phyloP scores from a whole-genome alignment of 2,797 vertebrate genomes.

The Halcyon chelicuti region DNA sequence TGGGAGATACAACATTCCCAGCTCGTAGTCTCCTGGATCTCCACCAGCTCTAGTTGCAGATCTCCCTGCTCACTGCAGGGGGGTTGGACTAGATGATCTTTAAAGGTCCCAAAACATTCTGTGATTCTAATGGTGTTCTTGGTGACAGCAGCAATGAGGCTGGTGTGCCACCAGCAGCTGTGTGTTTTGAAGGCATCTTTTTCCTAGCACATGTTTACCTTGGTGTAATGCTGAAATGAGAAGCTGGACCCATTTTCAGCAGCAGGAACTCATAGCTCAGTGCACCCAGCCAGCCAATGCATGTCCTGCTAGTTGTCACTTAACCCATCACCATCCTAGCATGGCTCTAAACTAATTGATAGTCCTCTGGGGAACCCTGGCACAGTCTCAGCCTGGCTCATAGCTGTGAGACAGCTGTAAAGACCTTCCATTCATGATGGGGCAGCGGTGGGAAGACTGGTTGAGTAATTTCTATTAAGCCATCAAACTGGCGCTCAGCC shows the following conservation, averaged over 20 bases:
- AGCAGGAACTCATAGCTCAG: background rate
- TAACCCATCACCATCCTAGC: background rate
- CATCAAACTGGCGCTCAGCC: conserved; percentile 5
- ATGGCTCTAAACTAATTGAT: accelerated
- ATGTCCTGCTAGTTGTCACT: accelerated
- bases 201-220: accelerated
- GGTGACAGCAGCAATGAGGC: background rate
- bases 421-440: background rate
- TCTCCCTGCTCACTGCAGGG: background rate
- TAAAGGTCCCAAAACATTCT: background rate
- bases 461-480: background rate
- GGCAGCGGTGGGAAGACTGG: background rate
- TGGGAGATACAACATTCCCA: background rate
- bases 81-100: background rate
- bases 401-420: accelerated
- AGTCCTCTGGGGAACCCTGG: background rate
- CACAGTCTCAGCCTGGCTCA: accelerated
- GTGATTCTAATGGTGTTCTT: background rate
- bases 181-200: background rate
- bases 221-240: background rate
- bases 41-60: background rate
- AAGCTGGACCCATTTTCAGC: background rate
- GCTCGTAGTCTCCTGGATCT: background rate
- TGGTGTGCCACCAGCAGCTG: background rate
- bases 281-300: background rate